A percentile compares a stretch with the other conserved stretches of the same genome.
These are phyloP conservation scores for Cathartes aura DNA, from an alignment of 2,113 vertebrate species.

Conservation along the genomic window DNA sequence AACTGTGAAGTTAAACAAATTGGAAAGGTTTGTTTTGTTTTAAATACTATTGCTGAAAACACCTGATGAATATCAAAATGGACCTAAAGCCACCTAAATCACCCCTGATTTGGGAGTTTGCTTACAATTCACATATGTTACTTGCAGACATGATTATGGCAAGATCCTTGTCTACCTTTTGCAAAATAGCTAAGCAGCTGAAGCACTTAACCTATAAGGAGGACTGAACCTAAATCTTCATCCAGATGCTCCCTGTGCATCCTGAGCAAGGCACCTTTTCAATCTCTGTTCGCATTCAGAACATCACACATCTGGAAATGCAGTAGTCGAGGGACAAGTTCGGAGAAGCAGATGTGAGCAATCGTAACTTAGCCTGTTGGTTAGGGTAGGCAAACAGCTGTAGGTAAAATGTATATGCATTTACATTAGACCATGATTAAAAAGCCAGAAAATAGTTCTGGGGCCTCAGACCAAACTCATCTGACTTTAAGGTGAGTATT, in stretches of 20 bases:
- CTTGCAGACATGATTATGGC: not conserved
- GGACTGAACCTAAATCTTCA: not conserved
- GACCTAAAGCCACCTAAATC: not conserved
- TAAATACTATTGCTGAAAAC: not conserved
- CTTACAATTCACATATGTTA: not conserved
- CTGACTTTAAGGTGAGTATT: not conserved
- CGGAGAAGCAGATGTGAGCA: not conserved
- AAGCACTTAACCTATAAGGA: not conserved
- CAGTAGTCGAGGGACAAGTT: not conserved
- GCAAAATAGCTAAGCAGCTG: not conserved
- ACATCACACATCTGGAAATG: not conserved
- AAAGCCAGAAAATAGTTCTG: not conserved
- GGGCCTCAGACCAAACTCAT: not conserved
- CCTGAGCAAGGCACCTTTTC: not conserved
- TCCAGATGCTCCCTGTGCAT: not conserved
- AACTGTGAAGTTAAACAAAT: not conserved
- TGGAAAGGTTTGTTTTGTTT: not conserved
- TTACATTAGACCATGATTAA: not conserved
- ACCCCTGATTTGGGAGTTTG: not conserved
- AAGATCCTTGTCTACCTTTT: not conserved
- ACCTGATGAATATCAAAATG: not conserved
- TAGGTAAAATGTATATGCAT: not conserved
- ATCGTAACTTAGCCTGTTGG: not conserved
- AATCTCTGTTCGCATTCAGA: not conserved
- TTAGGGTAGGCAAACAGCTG: not conserved